Conservation (phyloP, 2,888 invertebrate genomes). For the Nomada goodeniana region DNA sequence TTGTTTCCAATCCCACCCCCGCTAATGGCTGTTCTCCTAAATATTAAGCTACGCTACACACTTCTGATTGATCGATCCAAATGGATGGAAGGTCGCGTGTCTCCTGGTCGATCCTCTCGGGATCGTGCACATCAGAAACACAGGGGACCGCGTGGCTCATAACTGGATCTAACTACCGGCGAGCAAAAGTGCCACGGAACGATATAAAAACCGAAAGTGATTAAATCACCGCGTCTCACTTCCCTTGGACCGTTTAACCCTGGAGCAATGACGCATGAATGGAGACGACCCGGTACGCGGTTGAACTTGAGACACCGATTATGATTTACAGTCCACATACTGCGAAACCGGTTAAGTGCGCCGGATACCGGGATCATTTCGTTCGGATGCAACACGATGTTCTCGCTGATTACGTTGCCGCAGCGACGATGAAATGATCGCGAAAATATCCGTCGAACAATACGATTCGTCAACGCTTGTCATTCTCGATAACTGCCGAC, state of each 20-base stretch:
- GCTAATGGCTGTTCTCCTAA: too few relatives aligned
- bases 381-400: constrained; percentile 1
- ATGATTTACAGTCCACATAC: constrained; percentile 33
- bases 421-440: not conserved
- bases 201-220: constrained; percentile 61
- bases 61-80: not conserved
- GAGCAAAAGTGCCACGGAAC: constrained; percentile 19
- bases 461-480: not conserved
- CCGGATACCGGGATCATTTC: constrained; percentile 22
- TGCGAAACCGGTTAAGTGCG: constrained; percentile 43
- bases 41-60: too few relatives aligned
- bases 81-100: not conserved
- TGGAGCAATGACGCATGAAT: constrained; percentile 68
- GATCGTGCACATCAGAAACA: constrained; percentile 1
- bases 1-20: too few relatives aligned
- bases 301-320: constrained; percentile 55
- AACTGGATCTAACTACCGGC: constrained; percentile 47
- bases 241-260: constrained; percentile 69
- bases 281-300: constrained; percentile 43
- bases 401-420: constrained; percentile 11
- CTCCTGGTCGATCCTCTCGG: not conserved
- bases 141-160: constrained; percentile 24
- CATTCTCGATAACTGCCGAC: constrained; percentile 12
- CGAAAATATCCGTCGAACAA: not conserved
- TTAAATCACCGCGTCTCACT: constrained; percentile 67